Conservation (phyloP, 1,140 invertebrate genomes). For the Atta texana region DNA sequence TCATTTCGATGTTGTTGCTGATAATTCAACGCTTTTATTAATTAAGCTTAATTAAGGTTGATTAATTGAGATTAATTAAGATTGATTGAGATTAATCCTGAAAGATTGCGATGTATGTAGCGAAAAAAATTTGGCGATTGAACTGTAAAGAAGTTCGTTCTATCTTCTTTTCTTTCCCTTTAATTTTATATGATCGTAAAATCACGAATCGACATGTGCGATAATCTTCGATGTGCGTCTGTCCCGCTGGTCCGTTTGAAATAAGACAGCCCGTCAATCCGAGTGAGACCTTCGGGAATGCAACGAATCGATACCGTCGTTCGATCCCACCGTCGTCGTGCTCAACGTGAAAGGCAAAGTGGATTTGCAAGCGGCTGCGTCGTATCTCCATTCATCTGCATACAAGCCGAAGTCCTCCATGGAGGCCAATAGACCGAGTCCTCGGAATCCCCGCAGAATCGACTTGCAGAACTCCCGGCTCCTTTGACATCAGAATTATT, state of each 20-base stretch:
- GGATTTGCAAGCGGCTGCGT: slow-evolving; percentile 55
- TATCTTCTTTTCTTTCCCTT: not conserved
- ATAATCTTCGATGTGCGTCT: not conserved
- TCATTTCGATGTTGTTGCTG: not conserved
- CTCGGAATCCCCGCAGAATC: slow-evolving; percentile 35
- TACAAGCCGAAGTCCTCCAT: slow-evolving; percentile 46
- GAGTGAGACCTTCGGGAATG: slow-evolving; percentile 38
- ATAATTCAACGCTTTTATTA: not conserved
- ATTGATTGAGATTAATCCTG: not conserved
- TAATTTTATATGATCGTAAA: not conserved
- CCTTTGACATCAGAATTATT: slow-evolving; percentile 57
- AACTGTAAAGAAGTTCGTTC: not conserved
- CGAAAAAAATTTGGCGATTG: not conserved
- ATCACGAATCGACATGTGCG: not conserved
- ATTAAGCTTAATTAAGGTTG: not conserved
- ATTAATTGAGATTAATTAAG: not conserved
- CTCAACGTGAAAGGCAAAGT: slow-evolving; percentile 46
- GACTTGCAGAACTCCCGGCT: slow-evolving; percentile 4
- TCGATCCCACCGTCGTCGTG: not conserved
- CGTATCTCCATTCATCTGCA: slow-evolving; percentile 64
- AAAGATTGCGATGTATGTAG: not conserved
- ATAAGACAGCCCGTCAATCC: slow-evolving; percentile 48
- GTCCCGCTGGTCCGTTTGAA: slow-evolving; percentile 20
- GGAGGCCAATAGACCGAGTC: slow-evolving; percentile 43
- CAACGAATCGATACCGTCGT: slow-evolving; percentile 35